A percentile compares a stretch with the other conserved stretches of the same genome.
Conservation (phyloP, 2,797 vertebrate species). For the Scomberomorus guttatus region DNA sequence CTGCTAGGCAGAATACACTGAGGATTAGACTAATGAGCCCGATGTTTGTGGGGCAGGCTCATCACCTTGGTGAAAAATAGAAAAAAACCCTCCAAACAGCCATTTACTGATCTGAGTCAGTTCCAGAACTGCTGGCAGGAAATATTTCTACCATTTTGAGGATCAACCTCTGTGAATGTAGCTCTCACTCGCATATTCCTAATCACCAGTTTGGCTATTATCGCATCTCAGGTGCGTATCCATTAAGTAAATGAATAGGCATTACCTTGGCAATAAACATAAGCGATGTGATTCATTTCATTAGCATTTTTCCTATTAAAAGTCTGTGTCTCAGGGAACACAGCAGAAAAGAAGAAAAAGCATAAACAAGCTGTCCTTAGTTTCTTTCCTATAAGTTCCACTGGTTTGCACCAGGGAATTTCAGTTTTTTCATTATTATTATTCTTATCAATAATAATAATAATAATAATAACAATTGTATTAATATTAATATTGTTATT, state of each 20-base stretch:
- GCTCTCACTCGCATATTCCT: slow-evolving; percentile 45
- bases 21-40: slow-evolving; percentile 76
- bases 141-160: slow-evolving; percentile 33
- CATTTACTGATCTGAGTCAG: slow-evolving; percentile 47
- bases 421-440: not conserved
- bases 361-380: slow-evolving; percentile 15
- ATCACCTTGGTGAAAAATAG: slow-evolving; percentile 61
- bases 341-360: not conserved
- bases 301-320: slow-evolving; percentile 53
- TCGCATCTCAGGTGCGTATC: slow-evolving; percentile 59
- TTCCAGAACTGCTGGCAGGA: slow-evolving; percentile 44
- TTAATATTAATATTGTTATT: too few species aligned
- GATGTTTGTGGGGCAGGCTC: slow-evolving; percentile 54
- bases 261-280: slow-evolving; percentile 63
- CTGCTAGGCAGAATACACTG: slow-evolving; percentile 55
- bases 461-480: too few species aligned
- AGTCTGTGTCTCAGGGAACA: slow-evolving; percentile 8
- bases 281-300: slow-evolving; percentile 59
- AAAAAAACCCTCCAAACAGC: slow-evolving; percentile 31
- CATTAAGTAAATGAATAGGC: slow-evolving; percentile 72
- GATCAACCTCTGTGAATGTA: slow-evolving; percentile 35
- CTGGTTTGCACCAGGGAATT: slow-evolving; percentile 5
- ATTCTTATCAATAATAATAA: not conserved
- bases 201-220: slow-evolving; percentile 60
- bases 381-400: slow-evolving; percentile 15